phyloP scores from a whole-genome alignment of 2,888 invertebrate species.

The Leucophenga montana region DNA sequence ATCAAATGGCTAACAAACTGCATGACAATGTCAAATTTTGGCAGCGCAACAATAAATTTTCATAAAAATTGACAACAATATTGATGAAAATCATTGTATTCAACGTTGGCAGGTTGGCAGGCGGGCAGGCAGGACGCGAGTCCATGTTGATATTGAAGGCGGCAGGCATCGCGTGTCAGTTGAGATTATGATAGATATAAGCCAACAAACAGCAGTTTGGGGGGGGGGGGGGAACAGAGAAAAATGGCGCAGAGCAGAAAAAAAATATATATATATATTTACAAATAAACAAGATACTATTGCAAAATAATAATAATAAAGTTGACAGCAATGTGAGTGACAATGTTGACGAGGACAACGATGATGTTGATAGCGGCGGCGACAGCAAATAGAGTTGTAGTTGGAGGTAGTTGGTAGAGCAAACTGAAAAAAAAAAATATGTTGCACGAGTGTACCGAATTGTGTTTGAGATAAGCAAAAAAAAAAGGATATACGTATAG shows the following conservation, averaged over 20 bases:
- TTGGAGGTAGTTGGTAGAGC: no score
- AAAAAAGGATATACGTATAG: no score
- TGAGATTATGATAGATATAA: constrained; percentile 63
- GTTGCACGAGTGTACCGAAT: no score
- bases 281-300: constrained; percentile 14
- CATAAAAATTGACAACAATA: constrained; percentile 61
- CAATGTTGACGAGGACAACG: neutral
- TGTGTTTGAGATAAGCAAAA: no score
- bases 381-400: no score
- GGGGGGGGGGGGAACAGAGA: neutral
- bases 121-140: neutral
- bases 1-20: constrained; percentile 62
- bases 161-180: constrained; percentile 58
- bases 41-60: constrained; percentile 58
- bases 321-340: constrained; percentile 19
- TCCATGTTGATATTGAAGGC: neutral
- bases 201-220: constrained; percentile 24
- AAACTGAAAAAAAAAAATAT: no score
- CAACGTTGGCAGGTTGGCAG: neutral
- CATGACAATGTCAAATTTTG: constrained; percentile 65
- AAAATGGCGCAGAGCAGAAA: neutral
- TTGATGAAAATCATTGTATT: constrained; percentile 14
- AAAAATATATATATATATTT: constrained; percentile 8
- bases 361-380: neutral
- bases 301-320: constrained; percentile 15